These are phyloP conservation scores for Chymomyza caudatula DNA, from an alignment of 2,888 invertebrate genomes.

Conservation along the genomic window DNA sequence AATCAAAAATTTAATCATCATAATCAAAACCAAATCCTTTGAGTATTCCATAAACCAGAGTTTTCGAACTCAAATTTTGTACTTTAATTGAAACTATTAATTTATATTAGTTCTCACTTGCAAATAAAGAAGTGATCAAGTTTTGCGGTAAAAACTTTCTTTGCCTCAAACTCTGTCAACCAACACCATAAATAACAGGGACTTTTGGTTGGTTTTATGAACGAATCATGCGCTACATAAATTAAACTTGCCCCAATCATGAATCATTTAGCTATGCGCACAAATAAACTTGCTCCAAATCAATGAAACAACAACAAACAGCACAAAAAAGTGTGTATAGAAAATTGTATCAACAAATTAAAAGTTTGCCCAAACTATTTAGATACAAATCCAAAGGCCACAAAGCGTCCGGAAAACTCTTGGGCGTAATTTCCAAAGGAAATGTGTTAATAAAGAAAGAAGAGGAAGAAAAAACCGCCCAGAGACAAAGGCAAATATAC, in stretches of 20 bases:
- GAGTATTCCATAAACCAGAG: neutral
- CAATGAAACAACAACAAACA: neutral
- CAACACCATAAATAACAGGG: constrained; percentile 27
- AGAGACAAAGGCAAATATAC: neutral
- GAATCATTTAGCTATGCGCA: constrained; percentile 53
- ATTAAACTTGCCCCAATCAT: constrained; percentile 47
- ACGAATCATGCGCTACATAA: constrained; percentile 40
- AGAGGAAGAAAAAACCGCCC: neutral
- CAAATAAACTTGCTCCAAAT: constrained; percentile 5
- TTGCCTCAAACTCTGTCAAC: constrained; percentile 12
- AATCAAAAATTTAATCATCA: neutral
- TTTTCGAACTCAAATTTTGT: neutral
- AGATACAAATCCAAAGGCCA: constrained; percentile 37
- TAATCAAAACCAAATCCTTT: neutral
- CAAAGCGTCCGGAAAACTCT: constrained; percentile 12
- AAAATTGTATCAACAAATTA: constrained; percentile 41
- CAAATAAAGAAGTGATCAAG: neutral
- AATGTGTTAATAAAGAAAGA: constrained; percentile 49
- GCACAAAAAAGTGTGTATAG: neutral
- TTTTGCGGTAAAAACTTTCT: neutral
- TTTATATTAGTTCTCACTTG: neutral
- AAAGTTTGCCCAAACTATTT: constrained; percentile 52
- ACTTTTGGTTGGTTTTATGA: neutral
- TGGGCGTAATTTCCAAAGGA: constrained; percentile 24
- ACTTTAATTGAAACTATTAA: neutral